These are phyloP conservation scores for Sphinx pinastri DNA, from an alignment of 2,888 invertebrate genomes.

Conservation along the genomic window DNA sequence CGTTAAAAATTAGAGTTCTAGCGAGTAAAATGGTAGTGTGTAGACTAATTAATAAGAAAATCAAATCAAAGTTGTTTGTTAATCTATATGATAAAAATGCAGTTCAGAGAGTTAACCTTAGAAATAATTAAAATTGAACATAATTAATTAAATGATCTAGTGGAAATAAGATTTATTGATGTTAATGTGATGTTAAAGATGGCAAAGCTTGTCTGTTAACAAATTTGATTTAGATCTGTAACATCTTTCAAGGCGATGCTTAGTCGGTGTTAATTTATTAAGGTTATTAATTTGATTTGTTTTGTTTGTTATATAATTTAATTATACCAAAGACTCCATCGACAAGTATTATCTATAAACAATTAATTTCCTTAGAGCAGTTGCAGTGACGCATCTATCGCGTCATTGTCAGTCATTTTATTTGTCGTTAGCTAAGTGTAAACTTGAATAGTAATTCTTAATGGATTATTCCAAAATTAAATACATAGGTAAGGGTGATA, in stretches of 20 bases:
- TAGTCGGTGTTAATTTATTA: conserved; percentile 33
- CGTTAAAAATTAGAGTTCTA: conserved; percentile 67
- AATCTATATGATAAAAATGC: conserved; percentile 80
- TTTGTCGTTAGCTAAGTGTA: conserved; percentile 57
- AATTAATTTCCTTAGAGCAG: conserved; percentile 41
- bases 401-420: conserved; percentile 35
- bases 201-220: conserved; percentile 57
- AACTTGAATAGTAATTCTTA: conserved; percentile 73
- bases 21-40: conserved; percentile 66
- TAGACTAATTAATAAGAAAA: conserved; percentile 66
- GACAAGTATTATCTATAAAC: conserved; percentile 32
- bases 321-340: conserved; percentile 50
- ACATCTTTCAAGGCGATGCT: conserved; percentile 43
- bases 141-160: conserved; percentile 70
- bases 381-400: background rate
- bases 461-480: conserved; percentile 78
- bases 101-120: conserved; percentile 82
- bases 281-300: conserved; percentile 39
- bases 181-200: conserved; percentile 42
- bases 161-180: conserved; percentile 52
- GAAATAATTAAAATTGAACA: conserved; percentile 62
- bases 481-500: conserved; percentile 81
- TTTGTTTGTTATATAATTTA: conserved; percentile 45
- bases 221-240: conserved; percentile 26
- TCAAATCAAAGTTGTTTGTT: conserved; percentile 80